phyloP scores from a whole-genome alignment of 2,888 invertebrate genomes.

The Teleiodes luculella region DNA sequence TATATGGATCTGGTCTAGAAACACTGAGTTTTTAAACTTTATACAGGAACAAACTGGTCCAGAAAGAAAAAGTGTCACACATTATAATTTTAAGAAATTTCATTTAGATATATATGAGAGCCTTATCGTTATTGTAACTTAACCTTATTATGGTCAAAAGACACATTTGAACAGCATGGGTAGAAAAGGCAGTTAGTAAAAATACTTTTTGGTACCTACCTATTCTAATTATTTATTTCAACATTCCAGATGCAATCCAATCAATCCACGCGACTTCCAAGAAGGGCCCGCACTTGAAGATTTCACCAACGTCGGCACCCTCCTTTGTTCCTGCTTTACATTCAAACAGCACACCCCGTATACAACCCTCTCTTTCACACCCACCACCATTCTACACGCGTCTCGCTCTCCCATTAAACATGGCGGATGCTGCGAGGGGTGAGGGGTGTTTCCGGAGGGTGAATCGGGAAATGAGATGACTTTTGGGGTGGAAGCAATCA shows the following conservation, averaged over 20 bases:
- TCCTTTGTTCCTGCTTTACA: conserved; percentile 52
- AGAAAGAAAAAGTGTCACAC: too few relatives aligned
- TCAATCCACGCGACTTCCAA: conserved; percentile 14
- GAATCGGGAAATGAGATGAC: conserved; percentile 54
- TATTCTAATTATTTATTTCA: not conserved
- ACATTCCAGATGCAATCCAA: not conserved
- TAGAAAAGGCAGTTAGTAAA: too few relatives aligned
- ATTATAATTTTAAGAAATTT: too few relatives aligned
- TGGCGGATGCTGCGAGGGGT: conserved; percentile 67
- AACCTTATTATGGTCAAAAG: too few relatives aligned
- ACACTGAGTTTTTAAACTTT: too few relatives aligned
- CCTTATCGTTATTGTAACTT: too few relatives aligned
- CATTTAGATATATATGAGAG: too few relatives aligned
- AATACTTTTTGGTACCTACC: too few relatives aligned
- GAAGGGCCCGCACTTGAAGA: conserved; percentile 23
- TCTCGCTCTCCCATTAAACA: conserved; percentile 45
- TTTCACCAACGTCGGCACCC: conserved; percentile 41
- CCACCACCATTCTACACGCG: conserved; percentile 7
- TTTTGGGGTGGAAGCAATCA: conserved; percentile 51
- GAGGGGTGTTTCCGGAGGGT: conserved; percentile 53
- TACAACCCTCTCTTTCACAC: conserved; percentile 29
- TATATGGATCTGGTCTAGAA: too few relatives aligned
- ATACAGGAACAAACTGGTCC: too few relatives aligned
- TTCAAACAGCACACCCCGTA: conserved; percentile 51
- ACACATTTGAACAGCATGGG: too few relatives aligned